Conservation (phyloP, 2,797 vertebrate genomes). For the Halcyon smyrnensis region DNA sequence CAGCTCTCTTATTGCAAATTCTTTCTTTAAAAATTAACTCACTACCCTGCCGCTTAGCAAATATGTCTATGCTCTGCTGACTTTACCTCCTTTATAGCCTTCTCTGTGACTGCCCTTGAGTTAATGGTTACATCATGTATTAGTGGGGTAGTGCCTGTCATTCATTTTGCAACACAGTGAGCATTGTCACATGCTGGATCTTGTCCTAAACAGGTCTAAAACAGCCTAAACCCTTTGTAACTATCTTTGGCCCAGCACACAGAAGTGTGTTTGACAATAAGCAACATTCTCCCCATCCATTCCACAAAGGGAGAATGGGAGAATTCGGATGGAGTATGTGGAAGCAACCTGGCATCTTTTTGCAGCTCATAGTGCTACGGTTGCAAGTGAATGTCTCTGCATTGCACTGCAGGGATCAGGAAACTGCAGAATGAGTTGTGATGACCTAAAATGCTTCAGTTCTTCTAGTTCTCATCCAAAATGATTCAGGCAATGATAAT, state of each 20-base stretch:
- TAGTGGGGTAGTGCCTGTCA: neutral
- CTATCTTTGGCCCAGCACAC: neutral
- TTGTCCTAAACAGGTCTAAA: neutral
- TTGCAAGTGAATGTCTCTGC: neutral
- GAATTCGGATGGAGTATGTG: neutral
- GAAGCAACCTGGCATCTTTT: neutral
- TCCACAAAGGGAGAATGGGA: neutral
- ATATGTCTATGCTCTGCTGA: constrained; percentile 3
- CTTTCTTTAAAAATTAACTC: constrained; percentile 31
- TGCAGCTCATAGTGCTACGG: neutral
- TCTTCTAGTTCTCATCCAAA: neutral
- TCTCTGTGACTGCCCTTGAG: neutral
- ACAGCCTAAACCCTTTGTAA: neutral
- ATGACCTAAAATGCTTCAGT: neutral
- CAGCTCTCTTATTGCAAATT: neutral
- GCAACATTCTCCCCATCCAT: neutral
- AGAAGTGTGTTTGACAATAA: neutral
- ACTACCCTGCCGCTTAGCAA: neutral
- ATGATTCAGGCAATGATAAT: neutral
- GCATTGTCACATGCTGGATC: neutral
- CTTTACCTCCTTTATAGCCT: neutral
- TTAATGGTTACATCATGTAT: neutral
- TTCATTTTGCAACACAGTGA: neutral
- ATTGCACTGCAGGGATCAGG: neutral
- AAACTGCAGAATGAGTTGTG: neutral